Percentiles rank a stretch among this genome's conserved stretches.
Conservation (phyloP, 2,888 invertebrate genomes). For the Sarcophaga variegata region DNA sequence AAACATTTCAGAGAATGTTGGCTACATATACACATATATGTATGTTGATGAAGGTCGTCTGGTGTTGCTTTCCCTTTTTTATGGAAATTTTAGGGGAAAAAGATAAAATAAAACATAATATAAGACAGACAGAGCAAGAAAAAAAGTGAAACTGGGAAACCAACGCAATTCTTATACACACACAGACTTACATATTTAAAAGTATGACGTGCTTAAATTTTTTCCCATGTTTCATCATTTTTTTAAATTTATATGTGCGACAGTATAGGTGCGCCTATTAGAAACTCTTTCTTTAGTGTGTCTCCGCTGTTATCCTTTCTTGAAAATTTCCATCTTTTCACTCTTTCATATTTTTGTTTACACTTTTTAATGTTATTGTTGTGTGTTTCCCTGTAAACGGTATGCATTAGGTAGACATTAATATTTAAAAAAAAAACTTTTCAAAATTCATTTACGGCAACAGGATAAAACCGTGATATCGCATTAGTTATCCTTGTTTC, state of each 20-base stretch:
- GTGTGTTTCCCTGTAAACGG: neutral
- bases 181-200: too few relatives aligned
- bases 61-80: too few relatives aligned
- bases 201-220: too few relatives aligned
- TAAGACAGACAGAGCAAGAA: too few relatives aligned
- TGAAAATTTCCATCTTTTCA: conserved; percentile 14
- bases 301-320: conserved; percentile 23
- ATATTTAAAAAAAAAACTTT: conserved; percentile 24
- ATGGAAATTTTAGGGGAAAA: too few relatives aligned
- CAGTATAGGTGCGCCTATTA: neutral
- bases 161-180: too few relatives aligned
- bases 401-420: conserved; percentile 20
- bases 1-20: neutral
- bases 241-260: neutral
- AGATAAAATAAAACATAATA: too few relatives aligned
- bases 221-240: too few relatives aligned
- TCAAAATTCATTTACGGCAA: conserved; percentile 5
- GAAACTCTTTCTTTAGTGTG: neutral
- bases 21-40: too few relatives aligned
- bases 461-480: neutral
- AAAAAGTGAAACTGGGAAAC: too few relatives aligned
- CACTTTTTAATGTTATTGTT: neutral
- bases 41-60: too few relatives aligned
- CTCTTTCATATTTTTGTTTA: neutral
- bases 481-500: too few relatives aligned